Conservation (phyloP, 2,888 invertebrate genomes). For the Spisula subtruncata region DNA sequence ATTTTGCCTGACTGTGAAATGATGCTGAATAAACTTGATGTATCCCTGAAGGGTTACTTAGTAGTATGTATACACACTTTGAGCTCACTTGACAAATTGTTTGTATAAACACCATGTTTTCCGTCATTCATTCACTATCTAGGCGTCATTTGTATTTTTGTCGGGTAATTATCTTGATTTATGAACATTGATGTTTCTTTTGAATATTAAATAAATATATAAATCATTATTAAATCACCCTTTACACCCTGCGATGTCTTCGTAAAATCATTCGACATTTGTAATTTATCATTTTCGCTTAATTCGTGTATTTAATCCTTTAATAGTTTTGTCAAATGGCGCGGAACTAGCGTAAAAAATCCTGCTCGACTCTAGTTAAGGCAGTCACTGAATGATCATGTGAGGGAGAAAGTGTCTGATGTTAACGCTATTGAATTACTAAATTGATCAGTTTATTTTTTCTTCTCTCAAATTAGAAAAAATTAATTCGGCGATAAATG, state of each 20-base stretch:
- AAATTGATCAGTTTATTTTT: not conserved
- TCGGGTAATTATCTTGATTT: constrained; percentile 37
- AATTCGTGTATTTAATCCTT: constrained; percentile 47
- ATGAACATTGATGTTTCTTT: constrained; percentile 38
- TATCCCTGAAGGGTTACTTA: not conserved
- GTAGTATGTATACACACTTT: not conserved
- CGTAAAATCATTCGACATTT: constrained; percentile 14
- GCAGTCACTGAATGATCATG: not conserved
- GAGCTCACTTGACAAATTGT: not conserved
- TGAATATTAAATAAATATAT: constrained; percentile 50
- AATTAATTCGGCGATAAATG: not conserved
- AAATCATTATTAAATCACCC: constrained; percentile 46
- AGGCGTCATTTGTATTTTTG: constrained; percentile 39
- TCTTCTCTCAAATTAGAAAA: not conserved
- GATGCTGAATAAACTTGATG: not conserved
- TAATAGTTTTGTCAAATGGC: constrained; percentile 41
- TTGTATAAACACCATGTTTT: not conserved
- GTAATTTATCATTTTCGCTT: constrained; percentile 36
- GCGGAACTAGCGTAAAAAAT: constrained; percentile 27
- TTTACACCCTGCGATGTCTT: constrained; percentile 38
- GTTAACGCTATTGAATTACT: not conserved
- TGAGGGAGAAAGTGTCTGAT: not conserved
- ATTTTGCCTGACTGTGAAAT: not conserved
- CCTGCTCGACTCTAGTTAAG: not conserved
- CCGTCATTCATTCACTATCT: not conserved